phyloP scores from a whole-genome alignment of 2,797 vertebrate species.

The Zenarchopterus dispar region DNA sequence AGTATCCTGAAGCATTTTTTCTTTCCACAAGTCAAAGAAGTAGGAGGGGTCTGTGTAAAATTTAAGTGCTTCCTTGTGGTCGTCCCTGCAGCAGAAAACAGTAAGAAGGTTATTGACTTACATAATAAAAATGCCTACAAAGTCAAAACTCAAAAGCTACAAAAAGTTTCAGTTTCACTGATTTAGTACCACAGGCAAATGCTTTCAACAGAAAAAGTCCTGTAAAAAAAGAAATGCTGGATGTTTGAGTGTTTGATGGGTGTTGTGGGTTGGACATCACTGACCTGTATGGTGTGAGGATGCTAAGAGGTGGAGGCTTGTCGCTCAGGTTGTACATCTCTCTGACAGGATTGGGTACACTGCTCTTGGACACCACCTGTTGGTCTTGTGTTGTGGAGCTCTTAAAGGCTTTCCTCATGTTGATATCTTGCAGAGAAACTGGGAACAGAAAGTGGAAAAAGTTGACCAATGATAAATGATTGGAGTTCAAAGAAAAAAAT shows the following conservation, averaged over 20 bases:
- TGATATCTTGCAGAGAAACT: conserved; percentile 99
- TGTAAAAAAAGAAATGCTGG: neutral
- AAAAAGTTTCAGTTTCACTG: too few relatives aligned
- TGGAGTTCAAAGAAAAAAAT: neutral
- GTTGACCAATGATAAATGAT: conserved; percentile 9
- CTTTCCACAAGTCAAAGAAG: conserved; percentile 99
- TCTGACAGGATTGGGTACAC: conserved; percentile 90
- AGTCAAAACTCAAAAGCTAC: too few relatives aligned
- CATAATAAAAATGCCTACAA: neutral
- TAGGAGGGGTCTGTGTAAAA: conserved; percentile 99
- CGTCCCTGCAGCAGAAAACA: conserved; percentile 85
- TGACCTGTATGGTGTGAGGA: conserved; percentile 93
- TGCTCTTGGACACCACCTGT: conserved; percentile 97
- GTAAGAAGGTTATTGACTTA: neutral
- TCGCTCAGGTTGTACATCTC: conserved; percentile 96
- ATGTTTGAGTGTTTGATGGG: conserved; percentile 7
- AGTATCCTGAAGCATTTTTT: conserved; percentile 98
- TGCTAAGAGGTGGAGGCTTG: conserved; percentile 94
- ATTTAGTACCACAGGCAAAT: too few relatives aligned
- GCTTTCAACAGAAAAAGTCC: neutral
- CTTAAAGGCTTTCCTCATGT: conserved; percentile 99
- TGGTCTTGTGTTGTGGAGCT: conserved; percentile 96
- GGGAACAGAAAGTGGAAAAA: conserved; percentile 27
- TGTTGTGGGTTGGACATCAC: conserved; percentile 2
- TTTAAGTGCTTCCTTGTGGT: conserved; percentile 95